Percentiles rank a stretch among this genome's conserved stretches.
These are phyloP conservation scores for Neodon shergylaensis DNA, from an alignment of 2,113 vertebrate genomes.

Conservation along the genomic window DNA sequence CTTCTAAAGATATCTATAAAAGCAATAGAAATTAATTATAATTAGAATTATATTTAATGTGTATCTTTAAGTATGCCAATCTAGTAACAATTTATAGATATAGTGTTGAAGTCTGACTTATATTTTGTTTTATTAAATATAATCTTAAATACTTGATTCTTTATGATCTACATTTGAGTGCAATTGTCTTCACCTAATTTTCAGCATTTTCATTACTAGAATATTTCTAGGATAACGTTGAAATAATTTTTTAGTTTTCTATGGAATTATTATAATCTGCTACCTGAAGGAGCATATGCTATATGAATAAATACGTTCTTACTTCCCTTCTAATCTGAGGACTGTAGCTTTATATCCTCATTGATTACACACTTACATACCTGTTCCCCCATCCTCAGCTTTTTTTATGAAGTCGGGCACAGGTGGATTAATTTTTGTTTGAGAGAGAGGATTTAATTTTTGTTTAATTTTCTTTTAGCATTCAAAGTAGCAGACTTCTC, in stretches of 20 bases:
- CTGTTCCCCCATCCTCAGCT: background rate
- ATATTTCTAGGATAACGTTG: background rate
- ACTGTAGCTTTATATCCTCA: background rate
- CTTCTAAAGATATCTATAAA: background rate
- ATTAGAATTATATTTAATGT: background rate
- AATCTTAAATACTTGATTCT: slow-evolving; percentile 4
- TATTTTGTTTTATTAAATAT: background rate
- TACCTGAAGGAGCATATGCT: background rate
- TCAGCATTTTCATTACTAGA: background rate
- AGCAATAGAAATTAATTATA: background rate
- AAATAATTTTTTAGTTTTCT: background rate
- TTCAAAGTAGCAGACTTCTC: too few relatives aligned
- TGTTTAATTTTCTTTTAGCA: background rate
- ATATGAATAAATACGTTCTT: background rate
- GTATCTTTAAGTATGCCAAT: background rate
- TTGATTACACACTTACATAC: background rate
- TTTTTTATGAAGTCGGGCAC: background rate
- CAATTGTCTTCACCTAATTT: background rate
- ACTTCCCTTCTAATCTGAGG: background rate
- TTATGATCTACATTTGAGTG: background rate
- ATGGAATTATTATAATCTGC: background rate
- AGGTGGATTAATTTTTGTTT: background rate
- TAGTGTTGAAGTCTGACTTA: background rate
- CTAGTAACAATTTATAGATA: background rate
- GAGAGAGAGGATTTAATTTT: background rate